These are phyloP conservation scores for Orthonevra nobilis DNA, from an alignment of 2,888 invertebrate species.

Conservation along the genomic window DNA sequence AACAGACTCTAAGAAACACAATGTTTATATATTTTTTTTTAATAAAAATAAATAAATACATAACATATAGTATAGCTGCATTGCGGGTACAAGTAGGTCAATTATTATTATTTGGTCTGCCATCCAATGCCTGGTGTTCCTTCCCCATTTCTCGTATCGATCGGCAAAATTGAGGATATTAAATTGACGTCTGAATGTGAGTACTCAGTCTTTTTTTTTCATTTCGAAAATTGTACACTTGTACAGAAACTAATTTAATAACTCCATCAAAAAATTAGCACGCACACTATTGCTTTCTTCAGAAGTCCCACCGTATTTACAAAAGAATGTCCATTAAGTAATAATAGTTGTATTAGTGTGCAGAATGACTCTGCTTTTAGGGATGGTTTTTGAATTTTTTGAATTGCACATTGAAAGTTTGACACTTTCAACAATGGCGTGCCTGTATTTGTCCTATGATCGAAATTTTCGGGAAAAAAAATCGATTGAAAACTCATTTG, in stretches of 20 bases:
- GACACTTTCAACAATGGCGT: background rate
- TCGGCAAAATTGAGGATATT: conserved; percentile 11
- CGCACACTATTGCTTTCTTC: too few relatives aligned
- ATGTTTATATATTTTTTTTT: conserved; percentile 7
- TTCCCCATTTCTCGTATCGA: conserved; percentile 45
- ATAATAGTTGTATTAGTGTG: too few relatives aligned
- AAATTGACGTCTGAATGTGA: conserved; percentile 20
- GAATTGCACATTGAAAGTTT: too few relatives aligned
- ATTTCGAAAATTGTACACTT: conserved; percentile 30
- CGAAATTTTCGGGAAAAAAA: background rate
- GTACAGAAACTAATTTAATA: conserved; percentile 57
- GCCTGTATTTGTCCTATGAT: background rate
- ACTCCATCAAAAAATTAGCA: conserved; percentile 21
- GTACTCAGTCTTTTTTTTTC: background rate
- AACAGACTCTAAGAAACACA: background rate
- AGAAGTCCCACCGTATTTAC: too few relatives aligned
- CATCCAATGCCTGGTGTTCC: conserved; percentile 36
- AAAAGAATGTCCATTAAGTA: too few relatives aligned
- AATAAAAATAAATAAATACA: conserved; percentile 52
- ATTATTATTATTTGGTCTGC: conserved; percentile 44
- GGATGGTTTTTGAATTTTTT: too few relatives aligned
- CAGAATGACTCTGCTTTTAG: too few relatives aligned
- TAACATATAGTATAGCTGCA: conserved; percentile 46
- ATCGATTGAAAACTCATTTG: conserved; percentile 7
- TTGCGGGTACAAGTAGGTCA: conserved; percentile 58